Percentiles rank a stretch among this genome's conserved stretches.
These are phyloP conservation scores for Scaptomyza pallida DNA, from an alignment of 1,140 invertebrate genomes.

Conservation along the genomic window DNA sequence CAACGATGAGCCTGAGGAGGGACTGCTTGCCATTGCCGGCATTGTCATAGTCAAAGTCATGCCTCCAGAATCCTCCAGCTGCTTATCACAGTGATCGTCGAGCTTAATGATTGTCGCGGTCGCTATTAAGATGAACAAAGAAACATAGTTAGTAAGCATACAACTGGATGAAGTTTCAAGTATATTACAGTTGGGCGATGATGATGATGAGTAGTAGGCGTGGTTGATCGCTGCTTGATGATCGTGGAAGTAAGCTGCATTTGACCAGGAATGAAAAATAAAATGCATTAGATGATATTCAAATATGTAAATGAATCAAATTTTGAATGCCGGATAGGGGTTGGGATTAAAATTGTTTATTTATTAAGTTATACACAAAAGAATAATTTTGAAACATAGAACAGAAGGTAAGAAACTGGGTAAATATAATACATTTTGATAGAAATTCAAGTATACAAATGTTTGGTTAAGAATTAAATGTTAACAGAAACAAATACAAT, in stretches of 20 bases:
- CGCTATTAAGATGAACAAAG: conserved; percentile 28
- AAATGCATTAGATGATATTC: neutral
- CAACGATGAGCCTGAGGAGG: conserved; percentile 27
- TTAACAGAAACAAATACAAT: neutral
- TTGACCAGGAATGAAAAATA: neutral
- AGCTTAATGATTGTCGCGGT: conserved; percentile 48
- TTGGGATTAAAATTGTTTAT: too few relatives aligned
- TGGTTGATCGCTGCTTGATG: conserved; percentile 64
- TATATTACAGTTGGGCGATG: conserved; percentile 67
- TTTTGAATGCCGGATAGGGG: neutral
- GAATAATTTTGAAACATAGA: conserved; percentile 3
- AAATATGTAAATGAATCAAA: neutral
- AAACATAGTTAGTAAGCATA: neutral
- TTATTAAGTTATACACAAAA: neutral
- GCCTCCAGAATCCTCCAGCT: conserved; percentile 55
- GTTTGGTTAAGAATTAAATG: neutral
- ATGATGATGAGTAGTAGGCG: conserved; percentile 65
- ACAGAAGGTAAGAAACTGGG: neutral
- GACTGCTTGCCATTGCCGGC: conserved; percentile 51
- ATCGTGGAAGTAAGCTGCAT: conserved; percentile 66
- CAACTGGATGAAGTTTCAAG: neutral
- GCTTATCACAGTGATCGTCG: conserved; percentile 60
- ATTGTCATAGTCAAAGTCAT: conserved; percentile 26
- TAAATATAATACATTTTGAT: too few relatives aligned
- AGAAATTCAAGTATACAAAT: too few relatives aligned